These are phyloP conservation scores for Patella caerulea DNA, from an alignment of 2,888 invertebrate genomes.

Conservation along the genomic window DNA sequence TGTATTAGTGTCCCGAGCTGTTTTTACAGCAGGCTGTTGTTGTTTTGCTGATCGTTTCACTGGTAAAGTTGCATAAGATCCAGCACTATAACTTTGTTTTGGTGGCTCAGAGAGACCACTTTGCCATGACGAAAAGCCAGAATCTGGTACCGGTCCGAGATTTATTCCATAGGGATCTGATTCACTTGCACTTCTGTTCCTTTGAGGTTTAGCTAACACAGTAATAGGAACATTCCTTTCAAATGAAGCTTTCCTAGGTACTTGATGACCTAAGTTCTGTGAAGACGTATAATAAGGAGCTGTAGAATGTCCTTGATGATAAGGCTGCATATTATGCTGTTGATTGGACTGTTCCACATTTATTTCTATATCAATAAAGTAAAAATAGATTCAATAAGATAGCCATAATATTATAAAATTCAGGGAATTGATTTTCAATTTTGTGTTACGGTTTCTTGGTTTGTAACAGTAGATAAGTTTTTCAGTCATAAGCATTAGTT, in stretches of 20 bases:
- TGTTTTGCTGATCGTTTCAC: conserved; percentile 34
- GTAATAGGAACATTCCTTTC: conserved; percentile 10
- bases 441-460: too few species aligned
- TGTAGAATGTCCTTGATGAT: not conserved
- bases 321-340: not conserved
- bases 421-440: too few species aligned
- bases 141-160: conserved; percentile 18
- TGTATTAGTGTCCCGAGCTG: conserved; percentile 14
- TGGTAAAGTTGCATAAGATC: conserved; percentile 48
- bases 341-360: not conserved
- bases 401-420: too few species aligned
- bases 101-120: conserved; percentile 20
- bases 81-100: conserved; percentile 34
- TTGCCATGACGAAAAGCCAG: conserved; percentile 13
- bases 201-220: not conserved
- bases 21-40: conserved; percentile 6
- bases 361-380: not conserved
- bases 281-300: conserved; percentile 9
- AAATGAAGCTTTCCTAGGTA: not conserved
- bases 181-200: conserved; percentile 31
- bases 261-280: not conserved
- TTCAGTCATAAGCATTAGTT: too few species aligned
- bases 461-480: too few species aligned
- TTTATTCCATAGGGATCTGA: conserved; percentile 25
- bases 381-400: too few species aligned